phyloP scores from a whole-genome alignment of 2,888 invertebrate genomes.

The Rhamnusium bicolor region DNA sequence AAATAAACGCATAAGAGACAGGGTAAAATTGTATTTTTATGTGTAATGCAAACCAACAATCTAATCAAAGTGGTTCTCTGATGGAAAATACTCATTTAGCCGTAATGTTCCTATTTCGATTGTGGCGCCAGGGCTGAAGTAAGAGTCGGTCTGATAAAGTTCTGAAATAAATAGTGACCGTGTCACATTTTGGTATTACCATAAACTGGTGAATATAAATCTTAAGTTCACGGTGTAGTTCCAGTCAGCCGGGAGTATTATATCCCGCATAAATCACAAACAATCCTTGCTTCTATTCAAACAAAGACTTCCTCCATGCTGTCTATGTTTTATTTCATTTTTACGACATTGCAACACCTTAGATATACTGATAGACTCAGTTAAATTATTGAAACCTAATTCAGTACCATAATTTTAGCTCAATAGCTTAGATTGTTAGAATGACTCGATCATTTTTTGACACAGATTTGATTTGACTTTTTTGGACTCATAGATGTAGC shows the following conservation, averaged over 20 bases:
- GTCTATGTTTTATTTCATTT: background rate
- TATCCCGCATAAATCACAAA: conserved; percentile 40
- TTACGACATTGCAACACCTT: background rate
- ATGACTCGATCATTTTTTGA: too few relatives aligned
- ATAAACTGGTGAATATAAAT: conserved; percentile 48
- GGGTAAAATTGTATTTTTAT: conserved; percentile 14
- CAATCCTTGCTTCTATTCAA: conserved; percentile 28
- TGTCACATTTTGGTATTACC: conserved; percentile 47
- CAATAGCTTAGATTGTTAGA: too few relatives aligned
- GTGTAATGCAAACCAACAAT: conserved; percentile 23
- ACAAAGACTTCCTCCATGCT: conserved; percentile 25
- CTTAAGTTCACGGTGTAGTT: conserved; percentile 44
- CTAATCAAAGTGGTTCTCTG: conserved; percentile 26
- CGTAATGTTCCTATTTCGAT: conserved; percentile 34
- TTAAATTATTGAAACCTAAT: background rate
- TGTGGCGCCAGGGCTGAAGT: conserved; percentile 45
- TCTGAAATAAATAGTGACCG: conserved; percentile 47
- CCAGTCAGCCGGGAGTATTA: conserved; percentile 32
- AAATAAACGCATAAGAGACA: background rate
- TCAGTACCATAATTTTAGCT: background rate
- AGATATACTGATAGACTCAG: background rate
- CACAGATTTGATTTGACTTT: too few relatives aligned
- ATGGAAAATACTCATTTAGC: conserved; percentile 36
- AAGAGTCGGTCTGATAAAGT: conserved; percentile 48
- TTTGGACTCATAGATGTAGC: too few relatives aligned